Conservation (phyloP, 2,113 vertebrate species). For the Arizona elegans region DNA sequence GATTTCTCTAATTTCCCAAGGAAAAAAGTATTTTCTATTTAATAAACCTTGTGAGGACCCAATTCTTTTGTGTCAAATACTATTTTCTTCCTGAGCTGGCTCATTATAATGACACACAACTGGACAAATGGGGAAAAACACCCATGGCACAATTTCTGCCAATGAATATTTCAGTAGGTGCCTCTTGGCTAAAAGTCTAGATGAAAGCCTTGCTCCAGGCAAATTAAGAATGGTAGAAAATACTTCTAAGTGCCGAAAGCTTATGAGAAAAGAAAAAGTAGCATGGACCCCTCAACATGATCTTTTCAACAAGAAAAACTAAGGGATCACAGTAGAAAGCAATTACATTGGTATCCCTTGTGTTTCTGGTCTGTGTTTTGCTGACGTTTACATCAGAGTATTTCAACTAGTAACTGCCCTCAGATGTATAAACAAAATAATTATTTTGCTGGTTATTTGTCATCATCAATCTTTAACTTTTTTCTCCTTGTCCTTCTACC, state of each 20-base stretch:
- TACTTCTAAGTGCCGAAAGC: conserved; percentile 64
- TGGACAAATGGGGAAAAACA: conserved; percentile 75
- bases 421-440: conserved; percentile 15
- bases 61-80: conserved; percentile 61
- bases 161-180: conserved; percentile 81
- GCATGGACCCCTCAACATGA: conserved; percentile 61
- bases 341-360: conserved; percentile 49
- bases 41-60: conserved; percentile 55
- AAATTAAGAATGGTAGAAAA: conserved; percentile 74
- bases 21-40: conserved; percentile 64
- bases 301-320: conserved; percentile 54
- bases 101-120: conserved; percentile 71
- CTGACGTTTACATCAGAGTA: conserved; percentile 38
- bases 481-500: background rate
- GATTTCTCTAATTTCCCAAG: conserved; percentile 27
- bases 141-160: conserved; percentile 75
- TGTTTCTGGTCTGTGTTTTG: conserved; percentile 43
- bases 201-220: conserved; percentile 82
- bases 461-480: background rate
- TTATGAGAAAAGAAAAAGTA: conserved; percentile 62
- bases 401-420: conserved; percentile 36
- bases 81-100: conserved; percentile 61
- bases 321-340: conserved; percentile 59
- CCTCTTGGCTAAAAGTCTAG: conserved; percentile 79
- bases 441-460: conserved; percentile 21